phyloP scores from a whole-genome alignment of 2,113 vertebrate genomes.

The Kryptolebias marmoratus region DNA sequence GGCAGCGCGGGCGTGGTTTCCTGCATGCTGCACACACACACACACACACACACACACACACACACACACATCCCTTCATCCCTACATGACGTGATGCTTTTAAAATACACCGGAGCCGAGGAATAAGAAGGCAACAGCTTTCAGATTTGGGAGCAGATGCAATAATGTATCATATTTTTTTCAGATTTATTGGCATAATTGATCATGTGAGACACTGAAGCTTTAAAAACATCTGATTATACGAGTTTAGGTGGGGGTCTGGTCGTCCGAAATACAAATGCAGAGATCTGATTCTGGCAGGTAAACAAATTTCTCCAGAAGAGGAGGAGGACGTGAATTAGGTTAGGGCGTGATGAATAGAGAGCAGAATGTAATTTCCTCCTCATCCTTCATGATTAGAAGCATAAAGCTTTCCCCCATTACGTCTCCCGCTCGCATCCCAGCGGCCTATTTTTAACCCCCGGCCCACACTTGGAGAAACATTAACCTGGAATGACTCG shows the following conservation, averaged over 20 bases:
- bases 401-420: conserved; percentile 19
- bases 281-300: neutral
- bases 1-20: conserved; percentile 76
- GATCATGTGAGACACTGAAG: neutral
- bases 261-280: neutral
- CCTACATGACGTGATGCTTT: conserved; percentile 49
- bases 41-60: conserved; percentile 20
- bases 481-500: conserved; percentile 61
- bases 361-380: conserved; percentile 40
- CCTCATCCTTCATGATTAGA: conserved; percentile 25
- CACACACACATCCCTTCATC: neutral
- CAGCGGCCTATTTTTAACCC: conserved; percentile 52
- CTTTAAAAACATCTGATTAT: neutral
- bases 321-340: neutral
- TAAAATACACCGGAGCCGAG: conserved; percentile 40
- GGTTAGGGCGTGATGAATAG: conserved; percentile 21
- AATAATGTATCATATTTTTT: neutral
- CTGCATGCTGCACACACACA: conserved; percentile 53
- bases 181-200: neutral
- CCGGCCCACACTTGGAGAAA: conserved; percentile 30
- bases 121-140: conserved; percentile 9
- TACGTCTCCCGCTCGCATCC: conserved; percentile 41
- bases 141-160: conserved; percentile 2
- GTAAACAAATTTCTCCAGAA: neutral
- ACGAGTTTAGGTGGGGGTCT: neutral